These are phyloP conservation scores for Lasioglossum albipes DNA, from an alignment of 1,140 invertebrate species.

Conservation along the genomic window DNA sequence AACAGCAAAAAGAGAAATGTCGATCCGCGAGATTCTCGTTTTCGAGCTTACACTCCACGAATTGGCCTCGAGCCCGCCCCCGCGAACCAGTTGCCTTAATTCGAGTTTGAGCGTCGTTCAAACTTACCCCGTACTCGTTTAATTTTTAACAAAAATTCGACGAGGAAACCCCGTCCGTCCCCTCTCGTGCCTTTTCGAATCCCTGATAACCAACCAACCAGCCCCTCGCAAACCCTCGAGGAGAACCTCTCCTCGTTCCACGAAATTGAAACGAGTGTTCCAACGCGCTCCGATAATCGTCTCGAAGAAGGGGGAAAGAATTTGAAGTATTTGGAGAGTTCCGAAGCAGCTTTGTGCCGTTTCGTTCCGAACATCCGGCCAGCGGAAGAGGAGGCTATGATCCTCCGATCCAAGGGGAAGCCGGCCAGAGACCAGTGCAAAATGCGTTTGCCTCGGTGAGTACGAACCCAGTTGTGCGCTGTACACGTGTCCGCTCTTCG, in stretches of 20 bases:
- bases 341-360: slow-evolving; percentile 20
- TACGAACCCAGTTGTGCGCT: slow-evolving; percentile 1
- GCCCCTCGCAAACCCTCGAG: no score
- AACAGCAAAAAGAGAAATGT: background rate
- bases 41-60: slow-evolving; percentile 32
- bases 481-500: slow-evolving; percentile 25
- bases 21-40: slow-evolving; percentile 2
- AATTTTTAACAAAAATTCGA: slow-evolving; percentile 31
- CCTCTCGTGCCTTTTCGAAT: slow-evolving; percentile 48
- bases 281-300: slow-evolving; percentile 4
- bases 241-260: background rate
- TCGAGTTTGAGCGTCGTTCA: slow-evolving; percentile 40
- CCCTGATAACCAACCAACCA: background rate
- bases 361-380: background rate
- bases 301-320: slow-evolving; percentile 11
- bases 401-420: slow-evolving; percentile 1
- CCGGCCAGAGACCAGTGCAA: slow-evolving; percentile 14
- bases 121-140: background rate
- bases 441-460: slow-evolving; percentile 57
- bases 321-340: slow-evolving; percentile 28
- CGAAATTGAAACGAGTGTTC: slow-evolving; percentile 29
- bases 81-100: slow-evolving; percentile 56
- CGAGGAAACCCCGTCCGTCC: slow-evolving; percentile 50
- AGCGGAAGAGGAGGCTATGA: background rate
- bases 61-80: slow-evolving; percentile 20